phyloP scores from a whole-genome alignment of 1,140 invertebrate species.

The Chymomyza costata region DNA sequence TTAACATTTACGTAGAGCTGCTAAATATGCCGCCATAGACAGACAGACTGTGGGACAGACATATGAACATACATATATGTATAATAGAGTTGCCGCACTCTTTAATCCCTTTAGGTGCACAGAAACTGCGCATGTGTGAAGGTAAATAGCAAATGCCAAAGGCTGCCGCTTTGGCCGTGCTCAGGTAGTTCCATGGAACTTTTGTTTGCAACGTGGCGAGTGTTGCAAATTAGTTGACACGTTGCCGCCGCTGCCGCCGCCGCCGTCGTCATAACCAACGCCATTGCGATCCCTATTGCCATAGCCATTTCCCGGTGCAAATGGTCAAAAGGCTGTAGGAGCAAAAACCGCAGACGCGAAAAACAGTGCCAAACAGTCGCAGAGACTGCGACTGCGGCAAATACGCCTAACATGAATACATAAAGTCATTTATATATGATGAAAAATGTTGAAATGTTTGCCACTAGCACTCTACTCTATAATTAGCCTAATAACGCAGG shows the following conservation, averaged over 20 bases:
- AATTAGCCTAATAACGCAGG: slow-evolving; percentile 68
- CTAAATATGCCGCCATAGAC: background rate
- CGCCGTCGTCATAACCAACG: background rate
- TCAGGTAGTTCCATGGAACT: slow-evolving; percentile 66
- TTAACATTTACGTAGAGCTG: background rate
- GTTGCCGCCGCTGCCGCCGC: slow-evolving; percentile 32
- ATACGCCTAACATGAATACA: slow-evolving; percentile 69
- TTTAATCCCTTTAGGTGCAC: slow-evolving; percentile 51
- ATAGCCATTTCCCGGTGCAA: too few species aligned
- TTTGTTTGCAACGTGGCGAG: slow-evolving; percentile 42
- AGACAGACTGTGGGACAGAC: background rate
- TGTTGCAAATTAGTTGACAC: slow-evolving; percentile 73
- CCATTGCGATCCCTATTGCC: too few species aligned
- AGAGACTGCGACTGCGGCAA: slow-evolving; percentile 5
- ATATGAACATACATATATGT: too few species aligned
- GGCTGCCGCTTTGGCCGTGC: slow-evolving; percentile 30
- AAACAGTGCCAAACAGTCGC: slow-evolving; percentile 53
- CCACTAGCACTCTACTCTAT: slow-evolving; percentile 43
- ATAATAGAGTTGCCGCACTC: slow-evolving; percentile 15
- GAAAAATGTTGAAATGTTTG: slow-evolving; percentile 45
- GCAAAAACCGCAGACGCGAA: slow-evolving; percentile 22
- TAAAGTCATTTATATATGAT: slow-evolving; percentile 60
- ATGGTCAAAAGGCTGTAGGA: background rate
- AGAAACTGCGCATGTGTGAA: slow-evolving; percentile 4
- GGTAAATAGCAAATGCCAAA: slow-evolving; percentile 20